Evolutionary conservation across 2,113 vertebrate species (phyloP).

Genomic region (Trematocara variabile): DNA sequence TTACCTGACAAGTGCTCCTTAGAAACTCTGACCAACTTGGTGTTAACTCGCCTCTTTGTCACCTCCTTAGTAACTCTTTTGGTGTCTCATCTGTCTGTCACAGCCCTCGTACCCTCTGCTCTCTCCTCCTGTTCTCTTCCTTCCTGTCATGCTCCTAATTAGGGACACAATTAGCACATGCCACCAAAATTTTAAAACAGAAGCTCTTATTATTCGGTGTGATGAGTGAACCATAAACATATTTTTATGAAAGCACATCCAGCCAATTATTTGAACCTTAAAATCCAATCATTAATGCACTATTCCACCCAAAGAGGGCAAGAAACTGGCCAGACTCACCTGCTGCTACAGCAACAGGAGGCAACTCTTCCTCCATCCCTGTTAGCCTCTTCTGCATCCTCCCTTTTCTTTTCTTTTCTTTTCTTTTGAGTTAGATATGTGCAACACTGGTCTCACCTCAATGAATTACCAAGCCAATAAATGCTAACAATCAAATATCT

Average conservation of each 20-base stretch:
- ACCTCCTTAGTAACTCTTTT: neutral
- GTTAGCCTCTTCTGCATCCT: neutral
- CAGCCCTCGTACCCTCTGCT: neutral
- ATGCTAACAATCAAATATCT: neutral
- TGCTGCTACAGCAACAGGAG: neutral
- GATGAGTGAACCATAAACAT: neutral
- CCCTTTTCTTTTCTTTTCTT: neutral
- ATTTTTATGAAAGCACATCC: neutral
- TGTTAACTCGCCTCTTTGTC: neutral
- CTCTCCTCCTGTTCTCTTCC: neutral
- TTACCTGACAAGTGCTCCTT: neutral
- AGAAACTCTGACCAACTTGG: neutral
- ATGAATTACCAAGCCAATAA: neutral
- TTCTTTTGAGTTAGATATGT: neutral
- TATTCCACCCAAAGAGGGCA: neutral
- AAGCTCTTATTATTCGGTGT: neutral
- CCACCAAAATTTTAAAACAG: neutral
- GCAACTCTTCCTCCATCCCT: neutral
- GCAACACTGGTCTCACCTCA: neutral
- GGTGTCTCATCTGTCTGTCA: neutral
- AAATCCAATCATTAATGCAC: neutral
- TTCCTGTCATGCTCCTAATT: neutral
- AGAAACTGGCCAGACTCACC: neutral
- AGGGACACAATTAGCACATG: neutral
- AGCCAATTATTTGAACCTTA: neutral